Percentiles rank a stretch among this genome's conserved stretches.
Evolutionary conservation across 2,113 vertebrate species (phyloP).

Genomic region (Cariama cristata): DNA sequence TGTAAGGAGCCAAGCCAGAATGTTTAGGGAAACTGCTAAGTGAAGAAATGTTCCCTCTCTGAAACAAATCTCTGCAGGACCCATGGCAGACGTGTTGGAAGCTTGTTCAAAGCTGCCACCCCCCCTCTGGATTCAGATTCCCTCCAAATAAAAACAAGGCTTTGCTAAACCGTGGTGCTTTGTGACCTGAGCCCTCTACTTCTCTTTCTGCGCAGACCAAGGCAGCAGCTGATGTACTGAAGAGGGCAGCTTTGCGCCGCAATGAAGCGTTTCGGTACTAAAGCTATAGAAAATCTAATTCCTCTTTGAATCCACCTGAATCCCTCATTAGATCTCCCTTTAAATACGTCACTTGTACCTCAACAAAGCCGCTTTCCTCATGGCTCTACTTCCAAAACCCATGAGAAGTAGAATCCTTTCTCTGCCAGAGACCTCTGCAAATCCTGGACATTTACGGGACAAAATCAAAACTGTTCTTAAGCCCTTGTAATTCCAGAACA

Average conservation of each 20-base stretch:
- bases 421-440: neutral
- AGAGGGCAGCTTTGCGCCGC: constrained; percentile 70
- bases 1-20: neutral
- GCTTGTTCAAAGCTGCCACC: neutral
- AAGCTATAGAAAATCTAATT: neutral
- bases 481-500: neutral
- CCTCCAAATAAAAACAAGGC: neutral
- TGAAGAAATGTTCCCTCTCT: neutral
- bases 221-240: neutral
- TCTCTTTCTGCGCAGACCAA: neutral
- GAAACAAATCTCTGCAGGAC: neutral
- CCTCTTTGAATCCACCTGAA: neutral
- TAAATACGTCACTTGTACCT: neutral
- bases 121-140: neutral
- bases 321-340: neutral
- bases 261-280: neutral
- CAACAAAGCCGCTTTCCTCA: neutral
- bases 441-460: accelerated
- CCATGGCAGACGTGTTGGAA: neutral
- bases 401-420: neutral
- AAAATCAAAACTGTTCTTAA: neutral
- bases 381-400: neutral
- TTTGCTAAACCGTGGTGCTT: neutral
- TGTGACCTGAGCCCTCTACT: neutral
- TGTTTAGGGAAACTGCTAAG: neutral